Percentiles rank a stretch among this genome's conserved stretches.
Conservation (phyloP, 1,140 invertebrate species). For the Frieseomelitta varia region DNA sequence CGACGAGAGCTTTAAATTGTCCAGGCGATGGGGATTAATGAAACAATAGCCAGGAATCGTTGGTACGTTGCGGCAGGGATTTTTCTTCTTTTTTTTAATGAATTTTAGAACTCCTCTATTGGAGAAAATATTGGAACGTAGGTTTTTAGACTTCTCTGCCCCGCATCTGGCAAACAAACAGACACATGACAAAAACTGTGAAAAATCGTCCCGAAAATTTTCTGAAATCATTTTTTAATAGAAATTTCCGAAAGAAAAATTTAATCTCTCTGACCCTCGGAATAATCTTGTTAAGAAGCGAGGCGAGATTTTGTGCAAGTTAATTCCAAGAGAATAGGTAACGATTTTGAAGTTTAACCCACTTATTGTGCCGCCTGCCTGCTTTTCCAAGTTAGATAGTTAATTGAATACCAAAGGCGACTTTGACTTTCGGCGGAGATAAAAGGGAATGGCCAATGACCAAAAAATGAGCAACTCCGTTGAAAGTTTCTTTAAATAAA, state of each 20-base stretch:
- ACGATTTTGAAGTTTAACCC: constrained; percentile 14
- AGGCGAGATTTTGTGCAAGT: background rate
- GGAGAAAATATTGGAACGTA: background rate
- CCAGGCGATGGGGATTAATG: background rate
- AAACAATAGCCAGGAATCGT: background rate
- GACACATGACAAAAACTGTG: too few relatives aligned
- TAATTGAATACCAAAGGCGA: constrained; percentile 23
- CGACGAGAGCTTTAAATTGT: background rate
- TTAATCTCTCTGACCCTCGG: too few relatives aligned
- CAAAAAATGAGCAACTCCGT: background rate
- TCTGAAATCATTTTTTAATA: too few relatives aligned
- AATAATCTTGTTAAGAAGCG: background rate
- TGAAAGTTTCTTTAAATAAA: background rate
- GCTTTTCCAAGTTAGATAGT: background rate
- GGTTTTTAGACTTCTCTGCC: background rate
- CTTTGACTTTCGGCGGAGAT: background rate
- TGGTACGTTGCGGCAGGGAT: background rate
- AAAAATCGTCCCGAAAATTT: too few relatives aligned
- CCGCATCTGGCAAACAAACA: background rate
- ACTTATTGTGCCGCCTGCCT: background rate
- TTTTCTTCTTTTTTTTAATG: background rate
- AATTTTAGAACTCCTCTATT: background rate
- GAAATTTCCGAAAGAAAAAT: background rate
- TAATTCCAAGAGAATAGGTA: constrained; percentile 2
- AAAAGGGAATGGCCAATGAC: background rate